phyloP scores from a whole-genome alignment of 2,113 vertebrate species.

The Oreochromis spilurus region DNA sequence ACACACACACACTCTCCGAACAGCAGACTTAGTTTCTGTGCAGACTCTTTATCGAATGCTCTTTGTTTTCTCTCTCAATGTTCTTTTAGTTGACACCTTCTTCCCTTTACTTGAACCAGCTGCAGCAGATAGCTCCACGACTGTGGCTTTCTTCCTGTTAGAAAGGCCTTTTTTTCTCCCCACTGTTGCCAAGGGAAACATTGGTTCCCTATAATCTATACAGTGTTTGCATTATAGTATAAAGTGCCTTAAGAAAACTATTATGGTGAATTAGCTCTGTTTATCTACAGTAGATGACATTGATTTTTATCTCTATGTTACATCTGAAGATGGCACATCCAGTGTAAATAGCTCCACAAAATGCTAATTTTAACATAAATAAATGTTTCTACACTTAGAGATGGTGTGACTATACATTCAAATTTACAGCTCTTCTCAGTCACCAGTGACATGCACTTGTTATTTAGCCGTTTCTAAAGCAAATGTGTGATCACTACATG shows the following conservation, averaged over 20 bases:
- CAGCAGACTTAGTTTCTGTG: neutral
- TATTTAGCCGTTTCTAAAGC: neutral
- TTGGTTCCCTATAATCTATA: neutral
- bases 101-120: neutral
- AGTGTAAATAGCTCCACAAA: neutral
- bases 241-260: neutral
- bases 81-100: neutral
- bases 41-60: neutral
- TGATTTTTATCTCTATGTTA: neutral
- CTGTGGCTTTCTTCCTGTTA: neutral
- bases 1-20: neutral
- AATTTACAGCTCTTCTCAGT: neutral
- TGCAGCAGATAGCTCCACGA: neutral
- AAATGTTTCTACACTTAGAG: neutral
- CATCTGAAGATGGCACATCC: neutral
- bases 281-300: neutral
- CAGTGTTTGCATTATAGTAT: neutral
- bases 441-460: neutral
- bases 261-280: neutral
- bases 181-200: neutral
- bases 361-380: neutral
- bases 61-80: neutral
- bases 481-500: neutral
- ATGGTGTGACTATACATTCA: neutral
- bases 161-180: neutral